Percentiles rank a stretch among this genome's conserved stretches.
Evolutionary conservation across 2,888 invertebrate species (phyloP).

Genomic region (Lycocerus yunnanus): DNA sequence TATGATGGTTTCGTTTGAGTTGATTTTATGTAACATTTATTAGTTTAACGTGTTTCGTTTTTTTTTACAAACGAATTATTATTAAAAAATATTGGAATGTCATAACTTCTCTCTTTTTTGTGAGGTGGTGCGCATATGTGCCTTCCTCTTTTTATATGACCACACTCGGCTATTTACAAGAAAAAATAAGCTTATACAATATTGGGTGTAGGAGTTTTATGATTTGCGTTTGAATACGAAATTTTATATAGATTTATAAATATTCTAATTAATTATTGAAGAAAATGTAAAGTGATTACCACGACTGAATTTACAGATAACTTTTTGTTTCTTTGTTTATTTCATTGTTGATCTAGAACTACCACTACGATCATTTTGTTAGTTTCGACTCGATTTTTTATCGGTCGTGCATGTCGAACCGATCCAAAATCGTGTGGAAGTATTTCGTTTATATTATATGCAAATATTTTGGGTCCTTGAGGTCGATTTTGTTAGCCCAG

Average conservation of each 20-base stretch:
- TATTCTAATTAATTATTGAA: conserved; percentile 4
- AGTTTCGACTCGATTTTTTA: neutral
- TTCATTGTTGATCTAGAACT: conserved; percentile 25
- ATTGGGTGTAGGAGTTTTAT: conserved; percentile 29
- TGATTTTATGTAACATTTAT: conserved; percentile 14
- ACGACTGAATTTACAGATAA: conserved; percentile 24
- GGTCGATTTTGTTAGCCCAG: conserved; percentile 56
- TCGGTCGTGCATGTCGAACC: neutral
- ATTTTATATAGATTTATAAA: conserved; percentile 13
- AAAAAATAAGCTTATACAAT: conserved; percentile 28
- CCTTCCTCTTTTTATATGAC: conserved; percentile 53
- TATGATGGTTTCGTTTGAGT: neutral
- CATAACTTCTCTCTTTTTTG: conserved; percentile 53
- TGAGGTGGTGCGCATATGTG: conserved; percentile 52
- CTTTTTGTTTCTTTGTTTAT: conserved; percentile 23
- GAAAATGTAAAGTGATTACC: conserved; percentile 10
- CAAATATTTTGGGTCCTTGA: conserved; percentile 49
- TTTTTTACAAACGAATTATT: conserved; percentile 13
- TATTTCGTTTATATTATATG: conserved; percentile 33
- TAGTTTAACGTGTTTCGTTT: conserved; percentile 16
- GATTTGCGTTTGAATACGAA: conserved; percentile 15
- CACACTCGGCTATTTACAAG: conserved; percentile 40
- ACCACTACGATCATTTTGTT: conserved; percentile 29
- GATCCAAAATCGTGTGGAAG: conserved; percentile 14
- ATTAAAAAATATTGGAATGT: conserved; percentile 39